phyloP scores from a whole-genome alignment of 2,888 invertebrate species.

The Thera britannica region DNA sequence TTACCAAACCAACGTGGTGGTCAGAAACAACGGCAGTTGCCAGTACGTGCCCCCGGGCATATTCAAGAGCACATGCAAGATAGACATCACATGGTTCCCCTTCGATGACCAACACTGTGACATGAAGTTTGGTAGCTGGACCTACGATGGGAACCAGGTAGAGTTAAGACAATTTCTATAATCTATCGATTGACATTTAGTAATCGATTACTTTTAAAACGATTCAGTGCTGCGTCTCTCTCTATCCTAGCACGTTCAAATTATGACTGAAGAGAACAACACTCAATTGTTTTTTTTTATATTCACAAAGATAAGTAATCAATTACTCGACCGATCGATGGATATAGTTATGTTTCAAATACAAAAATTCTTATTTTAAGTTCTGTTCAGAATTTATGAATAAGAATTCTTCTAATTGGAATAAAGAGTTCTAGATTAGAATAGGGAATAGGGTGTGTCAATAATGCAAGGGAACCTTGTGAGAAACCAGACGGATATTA shows the following conservation, averaged over 20 bases:
- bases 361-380: conserved; percentile 37
- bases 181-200: conserved; percentile 31
- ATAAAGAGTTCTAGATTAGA: conserved; percentile 30
- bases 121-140: conserved; percentile 99
- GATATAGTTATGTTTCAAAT: conserved; percentile 37
- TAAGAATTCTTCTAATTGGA: conserved; percentile 35
- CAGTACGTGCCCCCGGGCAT: conserved; percentile 99
- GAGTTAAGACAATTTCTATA: conserved; percentile 34
- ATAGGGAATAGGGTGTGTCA: conserved; percentile 50
- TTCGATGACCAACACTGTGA: conserved; percentile 99
- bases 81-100: conserved; percentile 99
- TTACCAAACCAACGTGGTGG: conserved; percentile 99
- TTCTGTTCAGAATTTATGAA: conserved; percentile 29
- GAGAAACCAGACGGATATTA: conserved; percentile 84
- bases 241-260: conserved; percentile 30
- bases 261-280: conserved; percentile 25
- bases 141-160: conserved; percentile 98
- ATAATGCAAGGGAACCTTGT: conserved; percentile 88
- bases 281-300: conserved; percentile 19
- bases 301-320: conserved; percentile 11
- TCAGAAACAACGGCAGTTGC: conserved; percentile 98
- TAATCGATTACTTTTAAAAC: conserved; percentile 32
- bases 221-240: conserved; percentile 28
- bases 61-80: conserved; percentile 99
- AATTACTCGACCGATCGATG: conserved; percentile 38